phyloP scores from a whole-genome alignment of 2,888 invertebrate species.

The Patella caerulea region DNA sequence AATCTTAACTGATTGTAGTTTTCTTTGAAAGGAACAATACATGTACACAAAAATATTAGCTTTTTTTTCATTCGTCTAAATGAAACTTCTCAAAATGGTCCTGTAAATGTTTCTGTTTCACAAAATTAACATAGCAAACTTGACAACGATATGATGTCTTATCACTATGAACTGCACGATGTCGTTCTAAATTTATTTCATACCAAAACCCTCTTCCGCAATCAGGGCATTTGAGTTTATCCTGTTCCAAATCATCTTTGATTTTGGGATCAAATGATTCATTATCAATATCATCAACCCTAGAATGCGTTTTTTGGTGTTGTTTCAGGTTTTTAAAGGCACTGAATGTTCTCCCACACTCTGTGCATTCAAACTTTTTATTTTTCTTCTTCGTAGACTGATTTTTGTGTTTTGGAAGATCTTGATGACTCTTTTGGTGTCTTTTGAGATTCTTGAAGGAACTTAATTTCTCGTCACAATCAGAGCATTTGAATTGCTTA shows the following conservation, averaged over 20 bases:
- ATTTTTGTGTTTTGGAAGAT: no score
- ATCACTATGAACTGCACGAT: neutral
- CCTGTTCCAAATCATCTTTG: no score
- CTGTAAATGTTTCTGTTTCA: conserved; percentile 1
- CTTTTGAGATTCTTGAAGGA: no score
- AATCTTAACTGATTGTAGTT: no score
- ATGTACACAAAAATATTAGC: no score
- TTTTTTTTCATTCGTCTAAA: neutral
- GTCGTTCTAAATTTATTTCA: neutral
- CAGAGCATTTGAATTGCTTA: neutral
- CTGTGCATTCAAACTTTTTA: neutral
- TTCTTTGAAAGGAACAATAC: no score
- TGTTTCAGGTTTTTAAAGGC: neutral
- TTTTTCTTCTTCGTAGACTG: no score
- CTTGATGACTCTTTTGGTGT: no score
- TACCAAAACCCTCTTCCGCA: neutral
- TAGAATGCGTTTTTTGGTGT: neutral
- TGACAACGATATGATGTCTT: neutral
- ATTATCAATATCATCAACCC: neutral
- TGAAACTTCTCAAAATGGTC: neutral
- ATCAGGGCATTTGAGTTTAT: no score
- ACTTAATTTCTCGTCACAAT: neutral
- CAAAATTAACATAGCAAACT: neutral
- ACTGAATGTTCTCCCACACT: neutral
- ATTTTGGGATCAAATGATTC: neutral